Base-by-base conservation (phyloP, 2,888 invertebrate genomes). In the Campaea margaritaria region DNA sequence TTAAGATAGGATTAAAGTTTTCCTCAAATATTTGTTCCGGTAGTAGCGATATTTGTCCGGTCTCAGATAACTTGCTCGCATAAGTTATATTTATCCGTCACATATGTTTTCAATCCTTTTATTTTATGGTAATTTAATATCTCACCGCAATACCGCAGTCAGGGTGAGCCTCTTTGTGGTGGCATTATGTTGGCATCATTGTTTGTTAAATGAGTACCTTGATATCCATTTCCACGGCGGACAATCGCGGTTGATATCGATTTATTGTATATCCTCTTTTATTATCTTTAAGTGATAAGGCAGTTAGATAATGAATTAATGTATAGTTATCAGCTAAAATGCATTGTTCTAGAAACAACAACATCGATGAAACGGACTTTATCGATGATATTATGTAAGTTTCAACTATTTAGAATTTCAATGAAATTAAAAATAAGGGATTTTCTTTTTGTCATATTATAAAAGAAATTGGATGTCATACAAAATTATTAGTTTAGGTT, bases 71-170 rank as follows among this genome's bases (percentile, higher is more conserved):
- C n/a, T n/a, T 21, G 21, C 21, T 3, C 2, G 21, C 21, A n/a
- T n/a, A n/a, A 21, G 21, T 5, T 3, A 21, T 5, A 21, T 21
- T 21, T 21, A 3, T 21, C 21, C 2, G 21, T 21, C 21, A 21
- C 3, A 21, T 21, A 21, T 21, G 5, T 21, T 21, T 21, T 3
- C 21, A 21, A 80, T 85, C 81, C 81, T 86, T 85, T 87, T 83
- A 82, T 79, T 85, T 79, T 72, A 76, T 73, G 79, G 85, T 81
- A 79, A 87, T 78, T 74, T 74, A 78, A 86, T 79, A 78, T 72
- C 73, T 71, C 76, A 73, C 65, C 73, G 70, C 76, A 73, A 67
- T 59, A 45, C 76, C 81, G 77, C 69, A 81, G 82, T 82, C 74
- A 73, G 64, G 67, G 65, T 71, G 71, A 67, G 62, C 72, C 68